These are phyloP conservation scores for Drosophila putrida DNA, from an alignment of 2,888 invertebrate genomes.

Conservation along the genomic window DNA sequence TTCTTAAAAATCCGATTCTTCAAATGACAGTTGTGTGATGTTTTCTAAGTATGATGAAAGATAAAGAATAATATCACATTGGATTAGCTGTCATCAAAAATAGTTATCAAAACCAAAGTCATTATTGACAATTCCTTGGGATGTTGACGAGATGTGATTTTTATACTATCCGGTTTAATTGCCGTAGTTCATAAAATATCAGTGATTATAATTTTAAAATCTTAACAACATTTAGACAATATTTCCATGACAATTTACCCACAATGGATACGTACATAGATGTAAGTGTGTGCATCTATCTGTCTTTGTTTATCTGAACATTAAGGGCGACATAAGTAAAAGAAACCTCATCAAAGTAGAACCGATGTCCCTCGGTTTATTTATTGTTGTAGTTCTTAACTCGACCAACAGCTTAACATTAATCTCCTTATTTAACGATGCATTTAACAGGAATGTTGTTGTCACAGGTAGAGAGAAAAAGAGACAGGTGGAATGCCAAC, in stretches of 20 bases:
- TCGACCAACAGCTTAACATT: constrained; percentile 50
- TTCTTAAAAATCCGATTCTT: too few relatives aligned
- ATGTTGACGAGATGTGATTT: too few relatives aligned
- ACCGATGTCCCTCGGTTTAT: not conserved
- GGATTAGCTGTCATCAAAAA: too few relatives aligned
- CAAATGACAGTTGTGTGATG: too few relatives aligned
- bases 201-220: not conserved
- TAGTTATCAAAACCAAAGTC: too few relatives aligned
- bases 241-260: not conserved
- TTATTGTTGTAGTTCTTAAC: constrained; percentile 1
- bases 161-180: too few relatives aligned
- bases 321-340: constrained; percentile 31
- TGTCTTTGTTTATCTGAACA: constrained; percentile 23
- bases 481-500: constrained; percentile 34
- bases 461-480: constrained; percentile 8
- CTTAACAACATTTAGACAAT: not conserved
- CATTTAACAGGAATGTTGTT: constrained; percentile 51
- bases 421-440: constrained; percentile 66
- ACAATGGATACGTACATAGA: not conserved
- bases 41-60: too few relatives aligned
- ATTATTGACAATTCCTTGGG: too few relatives aligned
- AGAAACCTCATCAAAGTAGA: constrained; percentile 38
- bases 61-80: too few relatives aligned
- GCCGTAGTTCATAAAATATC: not conserved
- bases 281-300: constrained; percentile 7